Base-by-base conservation (phyloP, 2,113 vertebrate species). In the Romanogobio albipinnatus region DNA sequence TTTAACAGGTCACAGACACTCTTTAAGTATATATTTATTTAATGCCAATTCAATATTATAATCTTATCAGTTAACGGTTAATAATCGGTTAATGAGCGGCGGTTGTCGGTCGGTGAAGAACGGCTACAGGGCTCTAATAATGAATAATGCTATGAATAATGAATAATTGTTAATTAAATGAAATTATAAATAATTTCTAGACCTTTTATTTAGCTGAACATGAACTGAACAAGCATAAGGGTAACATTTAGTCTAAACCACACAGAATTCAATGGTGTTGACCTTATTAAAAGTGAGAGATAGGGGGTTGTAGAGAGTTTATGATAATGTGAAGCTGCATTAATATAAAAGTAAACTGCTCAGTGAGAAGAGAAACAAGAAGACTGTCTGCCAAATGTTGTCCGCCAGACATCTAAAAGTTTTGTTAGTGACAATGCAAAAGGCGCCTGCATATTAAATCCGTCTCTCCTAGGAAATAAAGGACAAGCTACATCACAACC, bases 281-380 rank as follows among this genome's bases (percentile, higher is more conserved):
- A 64, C 73, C 78, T 84, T 49, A 49, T 77, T 83, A 84, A 82
- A 85, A 71, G 22, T 11, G 53, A 59, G n/a, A 68, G n/a, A 29
- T 8, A 51, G 51, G 71, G 33, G 11, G 43, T 62, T 11, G 29
- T 14, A 3, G 9, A 14, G 39, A 39, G 26, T 80, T 84, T 82
- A 73, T 29, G 26, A 19, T 22, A 45, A 78, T 47, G 17, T 9
- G 36, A 49, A 73, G 47, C 68, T 45, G 36, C 45, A 79, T 45
- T 62, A 17, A 71, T 78, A 26, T 24, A 77, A 81, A 68, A 75
- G 64, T 66, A 68, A 75, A 53, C 51, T 13, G n/a, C 56, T 49
- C 43, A 5, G 2, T 64, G 45, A 73, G n/a, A 62, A 39, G 7
- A 45, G 39, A n/a, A 58, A 62, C 36, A 73, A 29, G 17, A 45